Conservation (phyloP, 2,113 vertebrate genomes). For the Ptilorrhoa leucosticta region DNA sequence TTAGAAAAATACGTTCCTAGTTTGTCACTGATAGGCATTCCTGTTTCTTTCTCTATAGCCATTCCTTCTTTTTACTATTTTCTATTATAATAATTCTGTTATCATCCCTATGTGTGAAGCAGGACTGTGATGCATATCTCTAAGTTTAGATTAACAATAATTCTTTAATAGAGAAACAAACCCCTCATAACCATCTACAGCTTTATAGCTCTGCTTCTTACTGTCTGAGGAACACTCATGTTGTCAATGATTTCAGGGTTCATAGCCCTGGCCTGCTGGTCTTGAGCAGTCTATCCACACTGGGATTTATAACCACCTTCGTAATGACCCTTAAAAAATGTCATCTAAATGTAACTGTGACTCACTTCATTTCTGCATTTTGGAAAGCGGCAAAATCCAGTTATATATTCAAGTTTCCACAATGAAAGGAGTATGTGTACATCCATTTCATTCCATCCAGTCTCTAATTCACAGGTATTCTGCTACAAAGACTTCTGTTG, state of each 20-base stretch:
- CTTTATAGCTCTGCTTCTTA: background rate
- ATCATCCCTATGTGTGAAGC: background rate
- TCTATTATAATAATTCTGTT: background rate
- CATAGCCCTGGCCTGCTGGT: background rate
- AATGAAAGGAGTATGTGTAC: background rate
- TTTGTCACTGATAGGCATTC: background rate
- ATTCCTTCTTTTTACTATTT: background rate
- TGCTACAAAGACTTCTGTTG: background rate
- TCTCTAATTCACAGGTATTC: background rate
- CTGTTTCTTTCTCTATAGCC: background rate
- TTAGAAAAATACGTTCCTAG: background rate
- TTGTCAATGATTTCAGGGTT: background rate
- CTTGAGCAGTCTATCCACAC: background rate
- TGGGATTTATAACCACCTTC: background rate
- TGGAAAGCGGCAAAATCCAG: background rate
- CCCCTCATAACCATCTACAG: background rate
- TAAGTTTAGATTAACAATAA: background rate
- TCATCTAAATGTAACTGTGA: background rate
- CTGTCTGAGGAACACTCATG: background rate
- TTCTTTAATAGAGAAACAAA: background rate
- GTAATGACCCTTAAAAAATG: background rate
- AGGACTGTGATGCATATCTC: background rate
- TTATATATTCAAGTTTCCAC: background rate
- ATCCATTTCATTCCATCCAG: background rate
- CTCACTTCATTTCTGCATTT: background rate